Percentiles rank a stretch among this genome's conserved stretches.
These are phyloP conservation scores for Syngnathus rostellatus DNA, from an alignment of 2,797 vertebrate genomes.

Conservation along the genomic window DNA sequence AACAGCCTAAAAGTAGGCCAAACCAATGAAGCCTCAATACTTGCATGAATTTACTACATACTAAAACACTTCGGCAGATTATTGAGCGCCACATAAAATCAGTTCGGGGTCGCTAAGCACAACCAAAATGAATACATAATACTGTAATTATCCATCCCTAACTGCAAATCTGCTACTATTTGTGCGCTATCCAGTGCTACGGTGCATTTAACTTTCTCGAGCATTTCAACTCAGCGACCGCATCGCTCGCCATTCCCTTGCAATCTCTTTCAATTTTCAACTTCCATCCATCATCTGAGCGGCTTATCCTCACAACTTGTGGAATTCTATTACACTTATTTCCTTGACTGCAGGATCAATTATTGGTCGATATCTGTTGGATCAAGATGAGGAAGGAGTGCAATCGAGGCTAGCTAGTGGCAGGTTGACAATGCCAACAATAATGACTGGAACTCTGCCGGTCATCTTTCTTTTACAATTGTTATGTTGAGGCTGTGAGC, in stretches of 20 bases:
- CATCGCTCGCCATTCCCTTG: too few relatives aligned
- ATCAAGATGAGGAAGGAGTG: constrained; percentile 13
- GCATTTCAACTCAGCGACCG: too few relatives aligned
- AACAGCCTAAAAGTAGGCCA: too few relatives aligned
- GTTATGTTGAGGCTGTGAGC: constrained; percentile 29
- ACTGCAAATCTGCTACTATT: neutral
- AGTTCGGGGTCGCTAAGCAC: too few relatives aligned
- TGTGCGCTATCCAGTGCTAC: neutral
- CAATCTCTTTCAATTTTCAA: too few relatives aligned
- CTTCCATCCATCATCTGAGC: too few relatives aligned
- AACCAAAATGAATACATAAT: too few relatives aligned
- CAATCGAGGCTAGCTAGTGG: neutral
- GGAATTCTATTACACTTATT: neutral
- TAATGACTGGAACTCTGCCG: neutral
- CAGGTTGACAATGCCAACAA: neutral
- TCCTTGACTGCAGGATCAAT: neutral
- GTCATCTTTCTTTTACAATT: neutral
- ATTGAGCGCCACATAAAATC: too few relatives aligned
- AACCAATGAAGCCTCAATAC: too few relatives aligned
- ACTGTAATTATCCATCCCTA: neutral
- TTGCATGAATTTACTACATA: too few relatives aligned
- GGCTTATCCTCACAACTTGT: neutral
- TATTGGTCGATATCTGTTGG: constrained; percentile 15
- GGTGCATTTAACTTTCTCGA: neutral
- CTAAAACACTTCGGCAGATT: too few relatives aligned